phyloP scores from a whole-genome alignment of 2,113 vertebrate species.

The Nestor notabilis region DNA sequence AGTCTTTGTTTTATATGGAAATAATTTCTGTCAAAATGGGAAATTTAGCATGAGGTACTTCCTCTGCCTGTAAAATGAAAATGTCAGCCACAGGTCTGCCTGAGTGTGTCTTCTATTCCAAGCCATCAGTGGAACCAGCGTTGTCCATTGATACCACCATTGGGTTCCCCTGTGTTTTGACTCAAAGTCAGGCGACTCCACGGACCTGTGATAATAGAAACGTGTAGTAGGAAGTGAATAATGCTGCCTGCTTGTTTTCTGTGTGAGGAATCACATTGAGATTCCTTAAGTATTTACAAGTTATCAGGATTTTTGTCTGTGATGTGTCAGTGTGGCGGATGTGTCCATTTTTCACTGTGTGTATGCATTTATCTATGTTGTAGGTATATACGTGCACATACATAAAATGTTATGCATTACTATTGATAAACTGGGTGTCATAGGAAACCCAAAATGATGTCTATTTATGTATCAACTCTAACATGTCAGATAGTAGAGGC shows the following conservation, averaged over 20 bases:
- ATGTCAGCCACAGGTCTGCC: neutral
- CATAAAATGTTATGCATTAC: neutral
- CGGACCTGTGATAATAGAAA: neutral
- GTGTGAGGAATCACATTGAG: accelerated
- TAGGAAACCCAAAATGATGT: neutral
- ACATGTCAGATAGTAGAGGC: neutral
- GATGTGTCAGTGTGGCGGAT: neutral
- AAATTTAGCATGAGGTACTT: conserved; percentile 20
- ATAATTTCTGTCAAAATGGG: conserved; percentile 42
- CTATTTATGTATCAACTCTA: neutral
- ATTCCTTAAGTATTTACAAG: neutral
- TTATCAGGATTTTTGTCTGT: neutral
- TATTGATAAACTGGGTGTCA: neutral
- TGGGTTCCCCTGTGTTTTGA: neutral
- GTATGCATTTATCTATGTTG: accelerated
- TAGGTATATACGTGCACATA: neutral
- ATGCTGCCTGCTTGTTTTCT: accelerated
- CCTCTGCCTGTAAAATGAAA: conserved; percentile 19
- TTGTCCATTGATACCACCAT: neutral
- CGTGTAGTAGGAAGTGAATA: accelerated
- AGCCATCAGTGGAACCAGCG: neutral
- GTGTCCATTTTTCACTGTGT: neutral
- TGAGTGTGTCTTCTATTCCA: neutral
- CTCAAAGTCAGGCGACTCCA: neutral
- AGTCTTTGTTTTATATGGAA: conserved; percentile 58